These are phyloP conservation scores for Spea multiplicata DNA, from an alignment of 2,113 vertebrate genomes.

Conservation along the genomic window DNA sequence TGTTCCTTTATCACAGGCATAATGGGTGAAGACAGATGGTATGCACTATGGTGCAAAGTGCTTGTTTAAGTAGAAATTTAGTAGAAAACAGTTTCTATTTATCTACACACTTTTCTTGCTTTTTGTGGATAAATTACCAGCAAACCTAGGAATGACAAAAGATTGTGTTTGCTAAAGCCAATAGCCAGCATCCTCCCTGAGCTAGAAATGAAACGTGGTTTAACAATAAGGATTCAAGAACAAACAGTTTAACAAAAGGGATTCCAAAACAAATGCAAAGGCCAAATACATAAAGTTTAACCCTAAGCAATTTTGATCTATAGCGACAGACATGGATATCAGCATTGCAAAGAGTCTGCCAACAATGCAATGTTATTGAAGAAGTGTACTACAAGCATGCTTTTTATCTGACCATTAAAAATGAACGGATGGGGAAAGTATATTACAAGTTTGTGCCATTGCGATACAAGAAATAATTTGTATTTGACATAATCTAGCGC, in stretches of 20 bases:
- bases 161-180: constrained; percentile 31
- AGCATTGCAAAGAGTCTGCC: too few relatives aligned
- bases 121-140: constrained; percentile 25
- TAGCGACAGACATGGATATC: too few relatives aligned
- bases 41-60: constrained; percentile 22
- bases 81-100: constrained; percentile 19
- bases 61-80: constrained; percentile 21
- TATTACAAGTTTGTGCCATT: too few relatives aligned
- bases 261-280: constrained; percentile 13
- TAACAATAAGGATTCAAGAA: too few relatives aligned
- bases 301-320: not conserved
- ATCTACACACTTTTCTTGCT: constrained; percentile 20
- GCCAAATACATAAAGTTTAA: constrained; percentile 5
- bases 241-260: not conserved
- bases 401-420: too few relatives aligned
- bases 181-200: constrained; percentile 23
- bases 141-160: constrained; percentile 26
- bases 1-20: not conserved
- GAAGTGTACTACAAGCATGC: too few relatives aligned
- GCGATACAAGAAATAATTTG: too few relatives aligned
- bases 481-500: too few relatives aligned
- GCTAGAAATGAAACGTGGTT: constrained; percentile 18
- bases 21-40: constrained; percentile 21
- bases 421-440: too few relatives aligned
- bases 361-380: too few relatives aligned